Evolutionary conservation across 2,888 invertebrate genomes (phyloP), one percentile per base, ranked within the genome.

Genomic region (Athripsodes cinereus): DNA sequence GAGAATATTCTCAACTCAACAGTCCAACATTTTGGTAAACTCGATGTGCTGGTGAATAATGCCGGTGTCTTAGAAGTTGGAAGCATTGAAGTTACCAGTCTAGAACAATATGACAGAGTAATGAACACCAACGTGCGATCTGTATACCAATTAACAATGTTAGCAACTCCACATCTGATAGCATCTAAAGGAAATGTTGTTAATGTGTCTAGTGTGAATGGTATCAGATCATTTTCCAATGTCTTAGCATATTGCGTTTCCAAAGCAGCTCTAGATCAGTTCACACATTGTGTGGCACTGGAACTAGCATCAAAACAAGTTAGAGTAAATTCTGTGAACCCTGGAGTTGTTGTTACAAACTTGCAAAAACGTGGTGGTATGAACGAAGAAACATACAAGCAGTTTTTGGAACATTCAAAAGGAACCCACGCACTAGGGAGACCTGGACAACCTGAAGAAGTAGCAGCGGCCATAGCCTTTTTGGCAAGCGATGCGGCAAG

Each of bases 201-300:
- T 0, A 98, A 97, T 71, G 90, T 98, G 0, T 97, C 96, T 1
- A 96, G 96, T 71, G 93, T 97, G 0, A 91, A 89, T 68, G 97
- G 97, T 2, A 81, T 94, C 21, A 79, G 96, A 68, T 86, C 96
- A 49, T 96, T 97, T 70, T 87, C 96, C 1, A 90, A 90, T 6
- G 89, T 96, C 0, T 73, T 96, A 48, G 90, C 95, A 0, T 99
- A 99, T 72, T 88, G 88, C 66, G 86, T 98, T 72, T 94, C 95
- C 0, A 98, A 99, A 75, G 84, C 94, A 35, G 91, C 96, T 1
- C 80, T 98, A 0, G 98, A 99, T 73, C 97, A 97, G 71, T 86
- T 99, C 64, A 98, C 98, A 0, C 82, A 90, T 66, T 96, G 96
- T 72, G 83, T 88, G 2, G 96, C 98, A 2, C 74, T 99, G 58